A percentile compares a stretch with the other conserved stretches of the same genome.
phyloP scores from a whole-genome alignment of 2,113 vertebrate genomes.

The Pithys albifrons region DNA sequence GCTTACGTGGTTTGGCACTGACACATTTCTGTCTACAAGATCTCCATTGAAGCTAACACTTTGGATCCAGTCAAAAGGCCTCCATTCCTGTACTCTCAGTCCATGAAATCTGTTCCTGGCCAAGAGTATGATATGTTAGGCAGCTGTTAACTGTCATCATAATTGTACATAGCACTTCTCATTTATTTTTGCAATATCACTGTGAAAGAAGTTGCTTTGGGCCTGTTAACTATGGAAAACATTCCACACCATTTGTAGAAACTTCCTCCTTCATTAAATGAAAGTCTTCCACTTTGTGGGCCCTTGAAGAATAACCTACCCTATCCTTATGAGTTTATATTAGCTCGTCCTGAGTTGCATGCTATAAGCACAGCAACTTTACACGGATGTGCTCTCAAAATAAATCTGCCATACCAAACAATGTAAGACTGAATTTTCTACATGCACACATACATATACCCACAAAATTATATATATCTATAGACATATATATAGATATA shows the following conservation, averaged over 20 bases:
- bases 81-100: not conserved
- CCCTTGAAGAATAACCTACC: not conserved
- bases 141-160: not conserved
- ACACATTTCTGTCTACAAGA: not conserved
- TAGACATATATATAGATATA: not conserved
- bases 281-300: not conserved
- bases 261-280: constrained; percentile 23
- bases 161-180: not conserved
- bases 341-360: not conserved
- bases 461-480: not conserved
- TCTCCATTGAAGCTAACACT: not conserved
- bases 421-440: not conserved
- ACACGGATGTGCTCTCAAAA: not conserved
- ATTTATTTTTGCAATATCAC: not conserved
- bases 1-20: not conserved
- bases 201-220: not conserved
- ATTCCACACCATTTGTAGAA: not conserved
- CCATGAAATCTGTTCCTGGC: not conserved
- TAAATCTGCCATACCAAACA: not conserved
- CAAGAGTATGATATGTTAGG: not conserved
- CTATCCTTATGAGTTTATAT: not conserved
- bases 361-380: not conserved
- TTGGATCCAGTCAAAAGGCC: not conserved
- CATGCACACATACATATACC: not conserved
- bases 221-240: not conserved